A percentile compares a stretch with the other conserved stretches of the same genome.
phyloP scores from a whole-genome alignment of 1,140 invertebrate species.

The Listronotus bonariensis region DNA sequence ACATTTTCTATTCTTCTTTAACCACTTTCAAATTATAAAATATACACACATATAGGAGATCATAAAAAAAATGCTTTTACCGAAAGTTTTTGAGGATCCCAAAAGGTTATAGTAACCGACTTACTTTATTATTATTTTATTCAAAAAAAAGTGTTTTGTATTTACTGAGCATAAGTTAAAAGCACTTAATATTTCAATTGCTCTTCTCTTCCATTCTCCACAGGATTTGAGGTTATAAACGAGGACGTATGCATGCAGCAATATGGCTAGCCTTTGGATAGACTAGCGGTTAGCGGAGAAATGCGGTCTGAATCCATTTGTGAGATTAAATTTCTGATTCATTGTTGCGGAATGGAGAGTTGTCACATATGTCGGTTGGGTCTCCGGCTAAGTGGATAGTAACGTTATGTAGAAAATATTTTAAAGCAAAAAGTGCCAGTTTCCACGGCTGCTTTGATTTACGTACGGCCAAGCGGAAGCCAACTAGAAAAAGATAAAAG shows the following conservation, averaged over 20 bases:
- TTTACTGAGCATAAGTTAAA: constrained; percentile 10
- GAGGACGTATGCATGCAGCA: constrained; percentile 52
- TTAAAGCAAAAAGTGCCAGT: constrained; percentile 50
- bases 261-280: constrained; percentile 14
- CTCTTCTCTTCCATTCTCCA: constrained; percentile 2
- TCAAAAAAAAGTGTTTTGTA: no score
- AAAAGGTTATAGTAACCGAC: no score
- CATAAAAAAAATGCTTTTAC: no score
- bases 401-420: constrained; percentile 56
- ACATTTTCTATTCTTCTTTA: no score
- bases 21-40: no score
- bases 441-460: constrained; percentile 43
- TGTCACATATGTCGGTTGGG: constrained; percentile 61
- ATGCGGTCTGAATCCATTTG: constrained; percentile 58
- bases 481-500: constrained; percentile 12
- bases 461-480: constrained; percentile 28
- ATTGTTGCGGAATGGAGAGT: constrained; percentile 60
- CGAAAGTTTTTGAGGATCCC: no score
- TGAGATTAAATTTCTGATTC: constrained; percentile 61
- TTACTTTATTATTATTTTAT: no score
- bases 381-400: constrained; percentile 56
- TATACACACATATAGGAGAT: no score
- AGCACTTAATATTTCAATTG: constrained; percentile 20
- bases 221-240: constrained; percentile 47
- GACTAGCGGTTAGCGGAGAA: constrained; percentile 22